Percentiles rank a stretch among this genome's conserved stretches.
Conservation (phyloP, 2,113 vertebrate genomes). For the Edolisoma coerulescens region DNA sequence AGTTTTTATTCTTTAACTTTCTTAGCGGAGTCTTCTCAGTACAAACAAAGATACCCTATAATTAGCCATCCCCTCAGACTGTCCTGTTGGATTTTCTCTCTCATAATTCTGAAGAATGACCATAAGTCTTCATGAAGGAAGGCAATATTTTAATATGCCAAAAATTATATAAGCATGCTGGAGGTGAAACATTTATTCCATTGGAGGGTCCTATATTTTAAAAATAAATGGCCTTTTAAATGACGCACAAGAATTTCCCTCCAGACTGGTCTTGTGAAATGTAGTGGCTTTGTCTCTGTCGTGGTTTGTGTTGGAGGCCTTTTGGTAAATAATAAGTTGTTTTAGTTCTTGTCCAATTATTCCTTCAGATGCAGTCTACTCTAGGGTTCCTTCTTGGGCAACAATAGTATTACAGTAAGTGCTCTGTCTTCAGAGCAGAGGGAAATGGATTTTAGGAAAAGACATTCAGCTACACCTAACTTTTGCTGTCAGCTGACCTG, state of each 20-base stretch:
- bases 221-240: slow-evolving; percentile 38
- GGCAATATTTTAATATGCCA: neutral
- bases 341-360: neutral
- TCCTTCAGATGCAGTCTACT: neutral
- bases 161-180: neutral
- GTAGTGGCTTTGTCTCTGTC: slow-evolving; percentile 11
- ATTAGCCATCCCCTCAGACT: neutral
- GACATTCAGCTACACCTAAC: neutral
- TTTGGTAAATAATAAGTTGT: neutral
- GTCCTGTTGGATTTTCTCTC: neutral
- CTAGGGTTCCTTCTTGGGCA: neutral
- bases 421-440: neutral
- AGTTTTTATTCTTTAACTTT: neutral
- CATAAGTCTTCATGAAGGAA: neutral
- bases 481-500: neutral
- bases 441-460: neutral
- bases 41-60: neutral
- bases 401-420: neutral
- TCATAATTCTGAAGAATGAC: neutral
- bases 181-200: slow-evolving; percentile 2
- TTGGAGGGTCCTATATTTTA: neutral
- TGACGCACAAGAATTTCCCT: slow-evolving; percentile 6
- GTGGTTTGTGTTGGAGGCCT: slow-evolving; percentile 5
- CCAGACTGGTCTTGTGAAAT: slow-evolving; percentile 40
- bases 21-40: neutral